Percentiles rank a stretch among this genome's conserved stretches.
phyloP scores from a whole-genome alignment of 2,113 vertebrate species.

The Eulemur rufifrons region DNA sequence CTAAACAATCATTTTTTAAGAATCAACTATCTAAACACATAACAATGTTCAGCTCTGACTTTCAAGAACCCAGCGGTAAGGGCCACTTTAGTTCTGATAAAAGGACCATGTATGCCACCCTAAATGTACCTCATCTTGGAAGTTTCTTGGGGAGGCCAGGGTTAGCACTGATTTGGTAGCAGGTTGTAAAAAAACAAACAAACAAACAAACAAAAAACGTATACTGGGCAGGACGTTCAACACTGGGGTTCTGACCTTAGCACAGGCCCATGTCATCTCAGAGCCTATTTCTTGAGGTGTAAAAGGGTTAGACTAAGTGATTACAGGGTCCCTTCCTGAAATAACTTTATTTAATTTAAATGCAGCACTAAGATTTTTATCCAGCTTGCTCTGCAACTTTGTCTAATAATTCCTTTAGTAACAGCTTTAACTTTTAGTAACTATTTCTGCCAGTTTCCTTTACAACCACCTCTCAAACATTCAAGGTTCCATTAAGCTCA shows the following conservation, averaged over 20 bases:
- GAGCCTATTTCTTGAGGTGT: background rate
- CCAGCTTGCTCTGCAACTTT: background rate
- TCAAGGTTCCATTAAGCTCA: constrained; percentile 42
- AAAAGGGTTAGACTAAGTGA: background rate
- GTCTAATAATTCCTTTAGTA: background rate
- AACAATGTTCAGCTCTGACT: background rate
- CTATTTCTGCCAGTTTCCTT: background rate
- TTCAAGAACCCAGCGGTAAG: background rate
- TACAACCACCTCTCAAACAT: constrained; percentile 46
- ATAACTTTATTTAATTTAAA: background rate
- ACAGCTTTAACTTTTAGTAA: constrained; percentile 28
- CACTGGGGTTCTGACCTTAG: background rate
- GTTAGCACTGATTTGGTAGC: background rate
- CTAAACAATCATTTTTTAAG: constrained; percentile 23
- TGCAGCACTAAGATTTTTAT: background rate
- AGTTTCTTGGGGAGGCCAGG: background rate
- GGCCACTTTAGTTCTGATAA: background rate
- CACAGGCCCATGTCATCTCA: background rate
- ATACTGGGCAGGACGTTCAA: background rate
- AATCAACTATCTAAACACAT: background rate
- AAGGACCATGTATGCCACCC: background rate
- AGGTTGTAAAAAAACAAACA: background rate
- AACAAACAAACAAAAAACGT: no score
- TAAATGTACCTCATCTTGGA: background rate
- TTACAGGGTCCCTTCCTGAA: background rate